Evolutionary conservation across 2,113 vertebrate species (phyloP).

Genomic region (Heteronetta atricapilla): DNA sequence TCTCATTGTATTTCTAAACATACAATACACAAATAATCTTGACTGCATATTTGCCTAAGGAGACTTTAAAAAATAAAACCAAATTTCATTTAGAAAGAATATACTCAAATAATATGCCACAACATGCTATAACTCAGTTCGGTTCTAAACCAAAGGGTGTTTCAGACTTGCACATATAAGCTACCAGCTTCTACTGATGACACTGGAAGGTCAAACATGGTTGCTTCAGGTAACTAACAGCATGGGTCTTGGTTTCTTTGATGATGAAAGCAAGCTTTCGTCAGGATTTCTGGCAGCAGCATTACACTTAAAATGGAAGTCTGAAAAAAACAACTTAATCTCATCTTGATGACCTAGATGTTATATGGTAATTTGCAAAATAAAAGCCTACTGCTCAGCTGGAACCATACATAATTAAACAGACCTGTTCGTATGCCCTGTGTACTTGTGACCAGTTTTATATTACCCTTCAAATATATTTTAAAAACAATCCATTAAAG

Average conservation of each 20-base stretch:
- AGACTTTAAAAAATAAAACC: background rate
- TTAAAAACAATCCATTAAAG: background rate
- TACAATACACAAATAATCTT: fast-evolving
- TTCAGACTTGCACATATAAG: background rate
- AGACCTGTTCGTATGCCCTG: background rate
- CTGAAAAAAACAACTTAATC: background rate
- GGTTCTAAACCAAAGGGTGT: background rate
- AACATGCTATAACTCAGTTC: background rate
- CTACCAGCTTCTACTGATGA: background rate
- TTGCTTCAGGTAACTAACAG: background rate
- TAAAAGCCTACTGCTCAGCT: background rate
- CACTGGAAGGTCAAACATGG: background rate
- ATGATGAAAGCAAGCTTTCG: background rate
- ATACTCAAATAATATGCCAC: background rate
- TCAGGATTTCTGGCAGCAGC: background rate
- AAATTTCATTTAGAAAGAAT: background rate
- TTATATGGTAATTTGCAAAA: background rate
- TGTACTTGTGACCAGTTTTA: background rate
- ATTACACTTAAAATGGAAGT: background rate
- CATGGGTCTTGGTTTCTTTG: background rate
- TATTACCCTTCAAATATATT: background rate
- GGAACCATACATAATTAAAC: background rate
- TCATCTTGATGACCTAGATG: background rate
- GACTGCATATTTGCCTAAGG: background rate
- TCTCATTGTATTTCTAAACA: background rate